Base-by-base conservation (phyloP, 2,888 invertebrate genomes). In the Trachelus troglodyta region DNA sequence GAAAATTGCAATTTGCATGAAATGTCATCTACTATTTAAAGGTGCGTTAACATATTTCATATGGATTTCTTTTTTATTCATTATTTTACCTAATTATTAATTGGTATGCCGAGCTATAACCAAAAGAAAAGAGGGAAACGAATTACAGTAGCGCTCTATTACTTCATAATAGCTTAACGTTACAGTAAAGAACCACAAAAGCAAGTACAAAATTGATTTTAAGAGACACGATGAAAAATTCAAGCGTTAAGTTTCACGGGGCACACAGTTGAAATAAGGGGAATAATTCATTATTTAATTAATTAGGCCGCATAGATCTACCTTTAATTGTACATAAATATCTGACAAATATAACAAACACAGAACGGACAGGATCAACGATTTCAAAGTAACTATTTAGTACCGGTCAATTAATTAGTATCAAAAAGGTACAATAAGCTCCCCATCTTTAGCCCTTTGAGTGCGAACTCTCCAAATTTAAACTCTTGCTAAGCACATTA, bases 351-450 rank as follows among this genome's bases (percentile, higher is more conserved):
- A 80, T 82, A 81, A 79, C 73, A 83, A 83, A 81, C 73, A 35
- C 12, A 12, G 40, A 69, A 75, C 56, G 69, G 75, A 75, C 75
- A 75, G 77, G 56, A 77, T 56, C 56, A 56, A 56, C 56, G 23
- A 56, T 56, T 23, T 23, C 9, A 35, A 75, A 78, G 69, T 75
- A 69, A n/a, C 40, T 69, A 37, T 69, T 69, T 75, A 68, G 69
- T 77, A 71, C 35, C 37, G 15, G 68, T 77, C 77, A n/a, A 69
- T 76, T 76, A 76, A 83, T 84, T 83, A 82, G 75, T 84, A 80
- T 81, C 74, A 80, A 80, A 80, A 75, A 83, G 78, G 74, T 84
- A 83, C 69, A 79, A 80, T 81, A 83, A 85, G 85, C 85, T 85
- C 85, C 85, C 79, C 75, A 75, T 81, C 81, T 82, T 69, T 74